These are phyloP conservation scores for Limnephilus auricula DNA, from an alignment of 2,888 invertebrate species.

Conservation along the genomic window DNA sequence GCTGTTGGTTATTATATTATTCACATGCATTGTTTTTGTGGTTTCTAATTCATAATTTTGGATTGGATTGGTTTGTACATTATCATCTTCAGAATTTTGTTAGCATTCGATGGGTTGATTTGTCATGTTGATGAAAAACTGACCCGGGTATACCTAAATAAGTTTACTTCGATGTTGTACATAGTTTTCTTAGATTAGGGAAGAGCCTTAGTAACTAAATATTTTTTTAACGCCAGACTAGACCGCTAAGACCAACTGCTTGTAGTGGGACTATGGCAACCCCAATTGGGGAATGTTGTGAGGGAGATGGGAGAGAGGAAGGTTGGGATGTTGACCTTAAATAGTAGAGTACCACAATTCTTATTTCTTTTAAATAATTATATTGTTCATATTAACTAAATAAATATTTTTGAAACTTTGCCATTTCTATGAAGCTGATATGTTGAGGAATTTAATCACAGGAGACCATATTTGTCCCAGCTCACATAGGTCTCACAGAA, in stretches of 20 bases:
- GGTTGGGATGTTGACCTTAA: background rate
- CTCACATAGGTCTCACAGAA: too few relatives aligned
- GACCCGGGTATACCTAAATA: background rate
- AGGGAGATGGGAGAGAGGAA: too few relatives aligned
- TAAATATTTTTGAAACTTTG: background rate
- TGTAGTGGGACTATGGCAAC: too few relatives aligned
- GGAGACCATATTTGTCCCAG: too few relatives aligned
- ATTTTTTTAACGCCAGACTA: too few relatives aligned
- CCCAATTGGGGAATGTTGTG: too few relatives aligned
- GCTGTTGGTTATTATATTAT: background rate
- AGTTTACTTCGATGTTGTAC: background rate
- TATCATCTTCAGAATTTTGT: background rate
- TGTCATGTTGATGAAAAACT: background rate
- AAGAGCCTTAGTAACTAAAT: too few relatives aligned
- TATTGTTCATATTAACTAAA: background rate
- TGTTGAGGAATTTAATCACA: too few relatives aligned
- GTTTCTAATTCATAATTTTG: background rate
- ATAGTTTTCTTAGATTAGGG: too few relatives aligned
- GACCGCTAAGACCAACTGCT: too few relatives aligned
- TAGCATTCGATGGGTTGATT: background rate
- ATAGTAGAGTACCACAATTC: background rate
- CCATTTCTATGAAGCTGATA: too few relatives aligned
- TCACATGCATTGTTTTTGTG: background rate
- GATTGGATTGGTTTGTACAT: background rate
- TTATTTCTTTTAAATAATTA: background rate